These are phyloP conservation scores for Mesoclemmys tuberculata DNA, from an alignment of 2,113 vertebrate genomes.

Conservation along the genomic window DNA sequence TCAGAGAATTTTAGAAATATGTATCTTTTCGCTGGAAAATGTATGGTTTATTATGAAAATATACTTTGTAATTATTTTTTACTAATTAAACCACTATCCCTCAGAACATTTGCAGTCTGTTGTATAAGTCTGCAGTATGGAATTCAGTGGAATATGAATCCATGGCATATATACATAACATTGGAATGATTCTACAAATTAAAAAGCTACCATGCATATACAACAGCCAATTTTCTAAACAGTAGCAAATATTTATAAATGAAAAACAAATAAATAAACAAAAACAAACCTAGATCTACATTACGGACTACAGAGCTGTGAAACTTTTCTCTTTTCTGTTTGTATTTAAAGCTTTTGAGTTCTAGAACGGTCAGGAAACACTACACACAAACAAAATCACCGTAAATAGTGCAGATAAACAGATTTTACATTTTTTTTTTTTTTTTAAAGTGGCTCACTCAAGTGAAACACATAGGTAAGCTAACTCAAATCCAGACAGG, in stretches of 20 bases:
- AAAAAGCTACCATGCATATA: background rate
- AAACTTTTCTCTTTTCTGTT: background rate
- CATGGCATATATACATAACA: background rate
- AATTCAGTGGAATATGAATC: background rate
- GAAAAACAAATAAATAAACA: background rate
- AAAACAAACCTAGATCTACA: background rate
- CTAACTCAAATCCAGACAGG: background rate
- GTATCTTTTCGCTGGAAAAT: background rate
- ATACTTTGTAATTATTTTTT: background rate
- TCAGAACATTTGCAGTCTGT: background rate
- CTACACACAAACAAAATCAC: background rate
- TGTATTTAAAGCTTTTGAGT: background rate
- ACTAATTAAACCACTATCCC: background rate
- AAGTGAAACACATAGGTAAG: accelerated
- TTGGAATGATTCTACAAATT: accelerated
- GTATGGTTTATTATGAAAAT: background rate
- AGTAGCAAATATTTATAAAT: background rate
- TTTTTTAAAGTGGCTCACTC: background rate
- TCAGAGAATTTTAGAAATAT: background rate
- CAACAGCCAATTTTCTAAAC: background rate
- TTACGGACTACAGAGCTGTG: background rate
- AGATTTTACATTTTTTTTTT: accelerated
- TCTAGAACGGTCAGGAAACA: background rate
- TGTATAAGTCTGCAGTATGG: background rate
- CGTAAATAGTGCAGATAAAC: background rate